Base-by-base conservation (phyloP, 2,797 vertebrate species). In the Halcyon leucocephala region DNA sequence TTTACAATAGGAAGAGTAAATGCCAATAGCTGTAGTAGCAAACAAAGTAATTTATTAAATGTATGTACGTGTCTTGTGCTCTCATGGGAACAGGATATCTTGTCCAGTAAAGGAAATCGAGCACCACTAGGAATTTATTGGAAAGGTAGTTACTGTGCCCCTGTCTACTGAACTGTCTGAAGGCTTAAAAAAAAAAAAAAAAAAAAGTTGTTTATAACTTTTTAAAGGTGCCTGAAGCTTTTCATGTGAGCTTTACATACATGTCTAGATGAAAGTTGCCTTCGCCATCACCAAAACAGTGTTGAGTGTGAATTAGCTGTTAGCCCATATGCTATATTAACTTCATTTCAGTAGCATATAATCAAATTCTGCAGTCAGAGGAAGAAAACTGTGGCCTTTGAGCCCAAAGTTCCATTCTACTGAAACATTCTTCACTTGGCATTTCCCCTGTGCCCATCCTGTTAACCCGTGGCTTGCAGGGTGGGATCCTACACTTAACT, bases 1-100 rank as follows among this genome's bases (percentile, higher is more conserved):
- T 95, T 95, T 94, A 77, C 37, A 76, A 62, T 7, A 72, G 44
- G 42, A 82, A 72, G 29, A 82, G 10, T 39, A 91, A 52, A 42
- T 70, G 46, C 46, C 77, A 92, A 31, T 54, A 90, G n/a, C 35
- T 1, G 1, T 54, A 73, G 44, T 57, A 86, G 39, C 57, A 61
- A 73, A 49, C 57, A 79, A 79, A 83, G 14, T 78, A 0, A 62
- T 88, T 86, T 58, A 73, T 84, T 93, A 86, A 70, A 73, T 39
- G 31, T 83, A 52, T 8, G 7, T 41, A 31, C 9, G 35, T 52
- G n/a, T 49, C 29, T 41, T 61, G 3, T 55, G 21, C 41, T 89
- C 49, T 28, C 37, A 39, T 51, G 37, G 20, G 58, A 94, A 81
- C 57, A 33, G 10, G 13, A 2, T 77, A 35, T 70, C 76, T 74